These are phyloP conservation scores for Octonoba sinensis DNA, from an alignment of 2,888 invertebrate species.

Conservation along the genomic window DNA sequence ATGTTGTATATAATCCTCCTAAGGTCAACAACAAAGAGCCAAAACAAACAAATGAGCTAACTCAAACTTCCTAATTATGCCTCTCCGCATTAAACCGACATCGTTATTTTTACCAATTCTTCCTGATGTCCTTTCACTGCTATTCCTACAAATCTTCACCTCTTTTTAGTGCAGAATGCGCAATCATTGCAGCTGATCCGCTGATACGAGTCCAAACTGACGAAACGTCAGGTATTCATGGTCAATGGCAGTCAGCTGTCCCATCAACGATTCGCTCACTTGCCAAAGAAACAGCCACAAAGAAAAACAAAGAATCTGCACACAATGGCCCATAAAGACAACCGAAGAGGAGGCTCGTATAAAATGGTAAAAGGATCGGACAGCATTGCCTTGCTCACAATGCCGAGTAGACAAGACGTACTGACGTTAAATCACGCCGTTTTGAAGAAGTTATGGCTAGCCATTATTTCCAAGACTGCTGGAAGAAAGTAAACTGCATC, in stretches of 20 bases:
- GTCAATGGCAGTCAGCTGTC: slow-evolving; percentile 9
- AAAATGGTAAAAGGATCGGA: slow-evolving; percentile 5
- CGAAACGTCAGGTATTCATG: slow-evolving; percentile 21
- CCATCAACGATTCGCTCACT: slow-evolving; percentile 5
- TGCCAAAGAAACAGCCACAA: slow-evolving; percentile 5
- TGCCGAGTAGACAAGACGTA: slow-evolving; percentile 8
- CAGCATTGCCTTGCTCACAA: neutral
- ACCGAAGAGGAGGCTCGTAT: slow-evolving; percentile 9
- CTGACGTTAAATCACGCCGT: slow-evolving; percentile 3
- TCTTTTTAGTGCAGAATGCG: no score
- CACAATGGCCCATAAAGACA: slow-evolving; percentile 24
- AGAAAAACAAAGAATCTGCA: slow-evolving; percentile 21
- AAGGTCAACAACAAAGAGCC: no score
- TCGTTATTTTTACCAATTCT: no score
- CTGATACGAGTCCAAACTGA: no score
- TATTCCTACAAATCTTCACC: no score
- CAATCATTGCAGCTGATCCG: no score
- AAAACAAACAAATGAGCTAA: no score
- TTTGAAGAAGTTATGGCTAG: slow-evolving; percentile 9
- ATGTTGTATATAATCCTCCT: no score
- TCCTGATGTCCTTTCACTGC: no score
- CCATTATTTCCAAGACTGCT: slow-evolving; percentile 2
- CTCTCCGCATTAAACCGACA: no score
- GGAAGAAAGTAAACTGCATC: slow-evolving; percentile 10
- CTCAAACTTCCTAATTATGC: no score